Evolutionary conservation across 2,113 vertebrate genomes (phyloP).

Genomic region (Meriones unguiculatus): DNA sequence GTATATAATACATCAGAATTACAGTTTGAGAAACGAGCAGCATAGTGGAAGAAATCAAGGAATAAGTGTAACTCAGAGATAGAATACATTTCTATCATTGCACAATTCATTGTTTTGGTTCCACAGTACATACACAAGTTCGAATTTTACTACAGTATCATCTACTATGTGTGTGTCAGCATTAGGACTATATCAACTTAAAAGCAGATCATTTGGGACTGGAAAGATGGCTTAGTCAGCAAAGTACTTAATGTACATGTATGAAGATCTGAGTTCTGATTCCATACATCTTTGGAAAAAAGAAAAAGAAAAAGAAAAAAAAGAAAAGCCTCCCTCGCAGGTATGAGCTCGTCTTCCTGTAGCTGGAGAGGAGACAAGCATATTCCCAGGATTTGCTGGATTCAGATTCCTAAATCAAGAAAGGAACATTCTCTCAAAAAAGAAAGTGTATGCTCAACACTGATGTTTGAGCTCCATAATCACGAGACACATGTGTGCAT

Average conservation of each 20-base stretch:
- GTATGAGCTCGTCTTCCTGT: background rate
- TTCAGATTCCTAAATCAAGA: background rate
- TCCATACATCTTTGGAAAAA: background rate
- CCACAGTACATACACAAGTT: background rate
- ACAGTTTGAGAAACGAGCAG: background rate
- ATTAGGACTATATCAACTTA: background rate
- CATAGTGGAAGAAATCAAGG: background rate
- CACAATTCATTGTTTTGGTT: background rate
- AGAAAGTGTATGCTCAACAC: background rate
- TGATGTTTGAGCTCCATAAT: background rate
- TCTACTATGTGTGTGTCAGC: background rate
- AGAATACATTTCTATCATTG: background rate
- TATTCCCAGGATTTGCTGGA: background rate
- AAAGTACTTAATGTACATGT: background rate
- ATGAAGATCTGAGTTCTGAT: background rate
- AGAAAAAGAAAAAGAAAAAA: background rate
- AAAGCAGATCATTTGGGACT: background rate
- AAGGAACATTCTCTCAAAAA: background rate
- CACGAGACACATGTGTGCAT: no score
- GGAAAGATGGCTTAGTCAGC: background rate
- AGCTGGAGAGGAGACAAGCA: background rate
- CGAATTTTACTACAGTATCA: background rate
- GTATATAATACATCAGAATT: conserved; percentile 13
- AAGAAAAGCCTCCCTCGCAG: background rate
- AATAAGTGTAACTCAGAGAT: background rate